phyloP scores from a whole-genome alignment of 2,888 invertebrate species.

The Enoplolaimus lenunculus region DNA sequence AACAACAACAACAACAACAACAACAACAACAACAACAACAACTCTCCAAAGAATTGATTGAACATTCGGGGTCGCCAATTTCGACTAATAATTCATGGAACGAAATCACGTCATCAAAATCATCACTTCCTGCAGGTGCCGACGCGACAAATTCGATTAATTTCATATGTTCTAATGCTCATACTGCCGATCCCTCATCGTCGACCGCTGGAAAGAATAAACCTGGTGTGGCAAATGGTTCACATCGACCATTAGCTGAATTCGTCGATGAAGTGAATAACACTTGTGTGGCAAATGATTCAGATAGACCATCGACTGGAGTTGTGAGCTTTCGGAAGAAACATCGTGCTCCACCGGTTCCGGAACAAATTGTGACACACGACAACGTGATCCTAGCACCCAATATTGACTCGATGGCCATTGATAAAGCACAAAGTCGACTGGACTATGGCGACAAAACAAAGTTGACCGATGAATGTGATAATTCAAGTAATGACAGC shows the following conservation, averaged over 20 bases:
- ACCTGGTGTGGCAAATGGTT: too few relatives aligned
- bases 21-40: too few relatives aligned
- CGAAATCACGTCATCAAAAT: background rate
- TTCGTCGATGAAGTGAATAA: background rate
- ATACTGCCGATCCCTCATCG: background rate
- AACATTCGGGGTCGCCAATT: too few relatives aligned
- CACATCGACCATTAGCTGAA: background rate
- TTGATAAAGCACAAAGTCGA: background rate
- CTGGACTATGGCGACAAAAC: background rate
- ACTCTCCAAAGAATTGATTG: too few relatives aligned
- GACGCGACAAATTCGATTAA: background rate
- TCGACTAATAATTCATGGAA: too few relatives aligned
- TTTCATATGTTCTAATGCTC: too few relatives aligned
- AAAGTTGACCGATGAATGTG: background rate
- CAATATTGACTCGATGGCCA: background rate
- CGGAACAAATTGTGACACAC: background rate
- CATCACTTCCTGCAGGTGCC: background rate
- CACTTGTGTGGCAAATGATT: background rate
- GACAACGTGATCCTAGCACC: background rate
- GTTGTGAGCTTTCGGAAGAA: too few relatives aligned
- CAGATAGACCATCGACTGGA: too few relatives aligned
- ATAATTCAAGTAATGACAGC: background rate
- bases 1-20: too few relatives aligned
- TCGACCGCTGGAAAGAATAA: background rate
- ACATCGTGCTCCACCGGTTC: background rate